Percentiles rank a stretch among this genome's conserved stretches.
Evolutionary conservation across 2,888 invertebrate species (phyloP).

Genomic region (Idaea straminata): DNA sequence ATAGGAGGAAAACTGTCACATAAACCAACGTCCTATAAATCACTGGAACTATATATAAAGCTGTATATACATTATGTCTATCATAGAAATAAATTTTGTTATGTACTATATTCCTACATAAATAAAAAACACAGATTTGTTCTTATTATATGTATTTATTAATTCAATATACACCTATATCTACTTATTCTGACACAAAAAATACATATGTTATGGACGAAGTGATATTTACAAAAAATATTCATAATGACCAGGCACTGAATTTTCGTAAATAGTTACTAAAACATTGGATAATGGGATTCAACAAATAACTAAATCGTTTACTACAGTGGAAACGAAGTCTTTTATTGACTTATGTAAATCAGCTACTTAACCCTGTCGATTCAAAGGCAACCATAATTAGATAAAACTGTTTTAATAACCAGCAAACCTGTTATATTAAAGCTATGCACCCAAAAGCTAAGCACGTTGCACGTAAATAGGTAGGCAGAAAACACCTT

Average conservation of each 20-base stretch:
- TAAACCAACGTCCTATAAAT: too few species aligned
- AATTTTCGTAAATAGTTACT: not conserved
- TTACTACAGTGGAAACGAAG: not conserved
- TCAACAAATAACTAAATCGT: not conserved
- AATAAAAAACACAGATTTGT: slow-evolving; percentile 25
- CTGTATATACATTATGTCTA: too few species aligned
- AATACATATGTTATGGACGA: slow-evolving; percentile 11
- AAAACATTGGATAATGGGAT: not conserved
- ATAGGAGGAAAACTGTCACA: too few species aligned
- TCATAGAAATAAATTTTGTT: too few species aligned
- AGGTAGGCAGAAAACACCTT: too few species aligned
- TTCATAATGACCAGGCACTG: slow-evolving; percentile 1
- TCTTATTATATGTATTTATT: slow-evolving; percentile 69
- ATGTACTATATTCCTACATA: not conserved
- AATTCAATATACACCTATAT: slow-evolving; percentile 75
- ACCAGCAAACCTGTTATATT: not conserved
- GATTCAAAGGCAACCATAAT: not conserved
- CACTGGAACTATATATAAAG: too few species aligned
- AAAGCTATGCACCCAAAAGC: not conserved
- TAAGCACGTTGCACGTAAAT: not conserved
- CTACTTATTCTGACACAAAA: slow-evolving; percentile 70
- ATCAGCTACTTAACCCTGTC: not conserved
- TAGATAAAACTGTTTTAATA: not conserved
- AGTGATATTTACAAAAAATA: not conserved
- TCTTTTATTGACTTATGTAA: not conserved